Conservation (phyloP, 1,140 invertebrate genomes). For the Bombus haemorrhoidalis region DNA sequence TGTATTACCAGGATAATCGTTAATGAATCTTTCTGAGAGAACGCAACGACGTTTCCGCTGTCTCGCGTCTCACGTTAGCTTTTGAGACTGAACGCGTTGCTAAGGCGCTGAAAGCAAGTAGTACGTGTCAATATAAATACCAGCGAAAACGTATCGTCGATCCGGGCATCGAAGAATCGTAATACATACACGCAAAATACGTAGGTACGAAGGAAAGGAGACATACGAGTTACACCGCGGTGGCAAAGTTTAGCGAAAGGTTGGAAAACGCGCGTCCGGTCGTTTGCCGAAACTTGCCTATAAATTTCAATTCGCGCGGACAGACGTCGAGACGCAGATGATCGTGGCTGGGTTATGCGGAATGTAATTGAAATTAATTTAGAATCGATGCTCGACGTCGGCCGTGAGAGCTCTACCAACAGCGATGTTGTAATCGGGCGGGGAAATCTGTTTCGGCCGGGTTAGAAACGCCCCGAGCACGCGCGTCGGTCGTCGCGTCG, state of each 20-base stretch:
- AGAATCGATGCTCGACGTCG: conserved; percentile 16
- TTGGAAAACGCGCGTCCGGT: conserved; percentile 7
- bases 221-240: too few relatives aligned
- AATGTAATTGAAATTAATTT: conserved; percentile 47
- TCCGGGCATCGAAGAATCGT: neutral
- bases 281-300: neutral
- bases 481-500: neutral
- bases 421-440: conserved; percentile 18
- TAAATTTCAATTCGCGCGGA: neutral
- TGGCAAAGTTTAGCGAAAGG: conserved; percentile 4
- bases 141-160: neutral
- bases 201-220: neutral
- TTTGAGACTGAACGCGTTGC: too few relatives aligned
- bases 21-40: neutral
- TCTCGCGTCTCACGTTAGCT: too few relatives aligned
- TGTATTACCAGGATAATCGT: neutral
- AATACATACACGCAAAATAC: neutral
- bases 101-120: neutral
- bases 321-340: neutral
- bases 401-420: conserved; percentile 12
- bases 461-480: conserved; percentile 9
- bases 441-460: conserved; percentile 34
- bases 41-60: too few relatives aligned
- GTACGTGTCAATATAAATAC: neutral
- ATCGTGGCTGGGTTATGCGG: neutral